Evolutionary conservation across 1,140 invertebrate genomes (phyloP).

Genomic region (Lasioglossum baleicum): DNA sequence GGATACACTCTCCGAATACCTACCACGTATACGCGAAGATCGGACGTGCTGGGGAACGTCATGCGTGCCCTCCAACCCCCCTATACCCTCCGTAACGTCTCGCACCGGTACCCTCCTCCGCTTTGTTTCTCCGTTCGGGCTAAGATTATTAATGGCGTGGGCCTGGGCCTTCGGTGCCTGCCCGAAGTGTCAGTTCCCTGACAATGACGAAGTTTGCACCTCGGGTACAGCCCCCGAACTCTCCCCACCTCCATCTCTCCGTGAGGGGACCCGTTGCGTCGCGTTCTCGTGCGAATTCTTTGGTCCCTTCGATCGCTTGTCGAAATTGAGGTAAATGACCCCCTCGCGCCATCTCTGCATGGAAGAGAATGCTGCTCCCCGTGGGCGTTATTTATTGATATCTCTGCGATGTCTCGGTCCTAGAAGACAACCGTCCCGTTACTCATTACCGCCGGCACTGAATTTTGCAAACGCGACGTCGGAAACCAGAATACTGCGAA

Average conservation of each 20-base stretch:
- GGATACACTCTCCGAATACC: conserved; percentile 68
- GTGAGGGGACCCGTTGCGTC: neutral
- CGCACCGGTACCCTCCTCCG: conserved; percentile 19
- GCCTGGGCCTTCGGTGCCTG: conserved; percentile 44
- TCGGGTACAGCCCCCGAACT: conserved; percentile 41
- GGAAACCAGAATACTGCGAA: no score
- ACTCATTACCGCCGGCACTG: no score
- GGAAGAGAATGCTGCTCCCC: no score
- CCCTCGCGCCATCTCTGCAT: no score
- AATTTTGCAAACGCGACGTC: no score
- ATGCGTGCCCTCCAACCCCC: conserved; percentile 29
- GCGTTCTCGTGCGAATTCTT: conserved; percentile 13
- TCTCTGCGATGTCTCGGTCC: no score
- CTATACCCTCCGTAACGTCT: conserved; percentile 10
- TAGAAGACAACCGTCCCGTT: no score
- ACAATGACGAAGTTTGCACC: conserved; percentile 68
- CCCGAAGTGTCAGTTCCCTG: conserved; percentile 57
- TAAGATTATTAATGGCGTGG: conserved; percentile 69
- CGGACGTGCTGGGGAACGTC: conserved; percentile 34
- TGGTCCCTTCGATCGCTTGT: neutral
- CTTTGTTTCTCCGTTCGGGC: conserved; percentile 66
- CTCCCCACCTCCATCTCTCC: neutral
- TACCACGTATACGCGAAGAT: conserved; percentile 60
- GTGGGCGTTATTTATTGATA: no score
- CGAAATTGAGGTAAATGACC: no score